Evolutionary conservation across 1,140 invertebrate species (phyloP).

Genomic region (Drosophila pseudoobscura): DNA sequence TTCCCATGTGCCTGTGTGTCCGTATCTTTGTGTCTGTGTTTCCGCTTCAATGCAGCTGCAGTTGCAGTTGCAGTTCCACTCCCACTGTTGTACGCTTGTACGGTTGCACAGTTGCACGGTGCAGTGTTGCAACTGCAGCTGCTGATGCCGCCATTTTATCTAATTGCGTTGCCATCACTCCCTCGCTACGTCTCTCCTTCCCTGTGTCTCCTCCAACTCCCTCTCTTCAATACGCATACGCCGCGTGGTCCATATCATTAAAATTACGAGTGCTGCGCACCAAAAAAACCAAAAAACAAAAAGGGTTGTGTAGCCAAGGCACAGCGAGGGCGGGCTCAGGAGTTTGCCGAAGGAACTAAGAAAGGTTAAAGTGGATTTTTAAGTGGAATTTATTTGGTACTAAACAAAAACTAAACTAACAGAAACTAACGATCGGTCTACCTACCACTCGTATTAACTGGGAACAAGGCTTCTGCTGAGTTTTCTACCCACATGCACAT

Average conservation of each 20-base stretch:
- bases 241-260: constrained; percentile 71
- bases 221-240: constrained; percentile 64
- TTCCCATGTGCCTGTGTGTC: constrained; percentile 55
- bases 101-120: background rate
- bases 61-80: constrained; percentile 45
- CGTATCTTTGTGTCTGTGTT: constrained; percentile 28
- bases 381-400: background rate
- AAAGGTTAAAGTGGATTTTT: too few species aligned
- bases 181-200: background rate
- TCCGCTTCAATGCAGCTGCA: constrained; percentile 75
- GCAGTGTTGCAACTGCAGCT: constrained; percentile 37
- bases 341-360: background rate
- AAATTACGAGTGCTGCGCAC: constrained; percentile 55
- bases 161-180: constrained; percentile 56
- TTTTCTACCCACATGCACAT: too few species aligned
- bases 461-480: too few species aligned
- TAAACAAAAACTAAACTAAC: background rate
- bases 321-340: background rate
- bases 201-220: background rate
- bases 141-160: constrained; percentile 72
- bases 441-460: too few species aligned
- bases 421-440: too few species aligned
- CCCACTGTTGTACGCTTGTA: background rate
- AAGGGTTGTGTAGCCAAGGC: background rate
- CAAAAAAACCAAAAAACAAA: constrained; percentile 19